Evolutionary conservation across 2,113 vertebrate species (phyloP).

Genomic region (Antigone vipio): DNA sequence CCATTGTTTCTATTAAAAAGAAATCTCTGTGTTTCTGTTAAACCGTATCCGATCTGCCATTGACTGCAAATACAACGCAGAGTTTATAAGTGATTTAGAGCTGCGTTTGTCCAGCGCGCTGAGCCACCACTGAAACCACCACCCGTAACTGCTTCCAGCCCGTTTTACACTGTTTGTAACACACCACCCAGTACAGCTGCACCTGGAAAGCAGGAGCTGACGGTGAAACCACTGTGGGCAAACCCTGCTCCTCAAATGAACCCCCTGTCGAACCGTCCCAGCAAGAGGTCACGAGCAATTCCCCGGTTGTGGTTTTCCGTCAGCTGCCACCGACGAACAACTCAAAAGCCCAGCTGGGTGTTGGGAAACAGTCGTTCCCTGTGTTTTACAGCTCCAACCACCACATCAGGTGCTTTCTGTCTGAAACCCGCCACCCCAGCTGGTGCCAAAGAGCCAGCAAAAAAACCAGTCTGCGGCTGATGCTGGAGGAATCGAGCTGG

Average conservation of each 20-base stretch:
- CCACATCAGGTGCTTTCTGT: neutral
- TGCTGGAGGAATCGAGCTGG: neutral
- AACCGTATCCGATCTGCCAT: accelerated
- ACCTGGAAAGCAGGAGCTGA: too few species aligned
- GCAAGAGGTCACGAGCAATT: too few species aligned
- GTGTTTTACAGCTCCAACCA: neutral
- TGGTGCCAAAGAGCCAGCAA: neutral
- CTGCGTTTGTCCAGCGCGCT: neutral
- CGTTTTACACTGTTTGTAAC: neutral
- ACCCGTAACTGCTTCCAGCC: neutral
- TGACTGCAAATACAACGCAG: neutral
- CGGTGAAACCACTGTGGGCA: neutral
- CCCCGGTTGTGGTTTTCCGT: neutral
- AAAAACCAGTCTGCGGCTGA: neutral
- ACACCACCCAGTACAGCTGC: neutral
- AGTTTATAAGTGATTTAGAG: neutral
- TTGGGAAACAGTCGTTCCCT: neutral
- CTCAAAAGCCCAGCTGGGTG: neutral
- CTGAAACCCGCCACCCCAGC: neutral
- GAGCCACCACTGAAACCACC: neutral
- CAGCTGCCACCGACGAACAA: neutral
- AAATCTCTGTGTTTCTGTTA: neutral
- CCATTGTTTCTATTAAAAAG: too few species aligned
- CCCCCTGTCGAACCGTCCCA: too few species aligned
- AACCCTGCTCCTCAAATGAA: neutral